Conservation (phyloP, 2,797 vertebrate genomes). For the Brachyrhaphis roseni region DNA sequence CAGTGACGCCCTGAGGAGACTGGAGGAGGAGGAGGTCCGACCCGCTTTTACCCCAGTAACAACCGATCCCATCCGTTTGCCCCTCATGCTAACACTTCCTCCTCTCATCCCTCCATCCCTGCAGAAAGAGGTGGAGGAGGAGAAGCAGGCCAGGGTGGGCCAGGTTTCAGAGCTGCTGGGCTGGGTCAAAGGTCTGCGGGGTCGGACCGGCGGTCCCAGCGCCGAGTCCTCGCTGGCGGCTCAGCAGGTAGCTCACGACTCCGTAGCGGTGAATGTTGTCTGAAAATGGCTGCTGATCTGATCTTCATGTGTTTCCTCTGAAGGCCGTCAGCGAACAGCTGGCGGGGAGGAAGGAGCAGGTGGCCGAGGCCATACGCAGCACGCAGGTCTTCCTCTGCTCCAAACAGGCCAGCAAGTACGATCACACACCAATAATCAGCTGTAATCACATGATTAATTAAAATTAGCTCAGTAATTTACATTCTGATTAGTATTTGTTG, state of each 20-base stretch:
- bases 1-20: constrained; percentile 91
- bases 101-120: neutral
- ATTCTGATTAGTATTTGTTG: too few species aligned
- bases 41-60: neutral
- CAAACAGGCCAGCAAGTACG: constrained; percentile 95
- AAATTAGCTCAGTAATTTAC: too few species aligned
- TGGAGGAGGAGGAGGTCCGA: constrained; percentile 95
- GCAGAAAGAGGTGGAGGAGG: constrained; percentile 97
- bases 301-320: neutral
- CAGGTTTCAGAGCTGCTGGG: constrained; percentile 92
- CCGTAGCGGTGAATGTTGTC: accelerated
- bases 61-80: too few species aligned
- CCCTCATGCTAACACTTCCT: neutral
- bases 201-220: constrained; percentile 70
- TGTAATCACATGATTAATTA: too few species aligned
- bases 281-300: neutral
- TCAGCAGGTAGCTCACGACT: constrained; percentile 84
- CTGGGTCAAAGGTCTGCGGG: constrained; percentile 88
- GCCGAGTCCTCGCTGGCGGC: constrained; percentile 89
- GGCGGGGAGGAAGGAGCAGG: constrained; percentile 88
- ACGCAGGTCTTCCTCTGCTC: constrained; percentile 92
- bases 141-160: constrained; percentile 91
- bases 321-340: constrained; percentile 92
- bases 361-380: constrained; percentile 92
- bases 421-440: constrained; percentile 23